Base-by-base conservation (phyloP, 2,113 vertebrate species). In the Herpetotheres cachinnans region DNA sequence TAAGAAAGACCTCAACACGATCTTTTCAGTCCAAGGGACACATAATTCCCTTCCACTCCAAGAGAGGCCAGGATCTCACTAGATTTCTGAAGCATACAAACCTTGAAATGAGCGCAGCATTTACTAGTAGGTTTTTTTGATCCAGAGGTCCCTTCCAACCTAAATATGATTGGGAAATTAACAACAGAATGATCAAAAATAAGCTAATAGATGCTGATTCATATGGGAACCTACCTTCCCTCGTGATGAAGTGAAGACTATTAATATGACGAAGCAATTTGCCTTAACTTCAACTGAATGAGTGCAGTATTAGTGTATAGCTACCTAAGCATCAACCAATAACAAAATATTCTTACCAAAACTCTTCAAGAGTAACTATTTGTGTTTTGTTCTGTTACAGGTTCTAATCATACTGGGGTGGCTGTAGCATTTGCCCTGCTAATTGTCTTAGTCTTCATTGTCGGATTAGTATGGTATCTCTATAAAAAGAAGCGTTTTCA, bases 341-440 rank as follows among this genome's bases (percentile, higher is more conserved):
- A 42, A 76, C 66, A 74, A 54, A 71, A 65, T 52, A 56, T 6
- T 71, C 47, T 49, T 52, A 22, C 9, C 47, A 71, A 49, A 89
- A 67, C 40, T 79, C 18, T 34, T 54, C 50, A 20, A 24, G n/a
- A 93, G 29, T 62, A 34, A 72, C 29, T 58, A 1, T 40, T 40
- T 10, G 16, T 59, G 27, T 77, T 90, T 49, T 84, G 4, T 77
- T 93, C 61, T 73, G 5, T 95, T 97, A 32, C 90, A 99, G 99
- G 97, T 20, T 97, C 98, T 44, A 94, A 82, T 62, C 98, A 98
- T 36, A 93, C 95, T 6, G 98, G 98, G 1, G 94, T 98, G 62
- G 98, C 97, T 4, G 93, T 99, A 87, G 96, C 97, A 13, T 94
- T 99, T 93, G 98, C 98, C 22, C 74, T 99, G 54, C 55, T 99